These are phyloP conservation scores for Asobara japonica DNA, from an alignment of 1,140 invertebrate species.

Conservation along the genomic window DNA sequence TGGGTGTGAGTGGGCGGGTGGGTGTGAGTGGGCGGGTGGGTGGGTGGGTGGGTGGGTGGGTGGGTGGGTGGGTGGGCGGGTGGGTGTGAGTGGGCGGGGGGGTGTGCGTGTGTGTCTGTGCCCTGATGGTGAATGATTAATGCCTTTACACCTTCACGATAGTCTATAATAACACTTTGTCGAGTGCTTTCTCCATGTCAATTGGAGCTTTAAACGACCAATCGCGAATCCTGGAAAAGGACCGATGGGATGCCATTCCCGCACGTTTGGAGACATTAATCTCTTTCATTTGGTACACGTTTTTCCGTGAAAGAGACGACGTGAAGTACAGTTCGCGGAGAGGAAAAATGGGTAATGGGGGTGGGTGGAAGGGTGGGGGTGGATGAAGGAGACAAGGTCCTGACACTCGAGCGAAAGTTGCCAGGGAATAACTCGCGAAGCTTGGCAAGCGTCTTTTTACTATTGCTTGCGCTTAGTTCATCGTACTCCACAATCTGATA, in stretches of 20 bases:
- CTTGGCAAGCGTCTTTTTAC: neutral
- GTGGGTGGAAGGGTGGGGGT: too few relatives aligned
- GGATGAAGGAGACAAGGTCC: neutral
- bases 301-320: neutral
- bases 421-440: neutral
- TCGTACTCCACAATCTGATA: neutral
- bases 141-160: neutral
- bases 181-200: neutral
- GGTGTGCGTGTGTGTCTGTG: too few relatives aligned
- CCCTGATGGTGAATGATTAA: too few relatives aligned
- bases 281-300: neutral
- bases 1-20: too few relatives aligned
- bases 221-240: neutral
- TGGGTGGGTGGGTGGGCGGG: too few relatives aligned
- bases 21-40: too few relatives aligned
- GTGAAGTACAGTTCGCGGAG: neutral
- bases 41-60: too few relatives aligned
- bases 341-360: neutral
- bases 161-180: neutral
- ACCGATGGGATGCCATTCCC: constrained; percentile 11
- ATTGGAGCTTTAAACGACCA: constrained; percentile 12
- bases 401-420: neutral
- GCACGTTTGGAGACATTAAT: constrained; percentile 2
- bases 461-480: neutral
- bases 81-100: too few relatives aligned